Base-by-base conservation (phyloP, 2,113 vertebrate genomes). In the Epinephelus cyanopodus region DNA sequence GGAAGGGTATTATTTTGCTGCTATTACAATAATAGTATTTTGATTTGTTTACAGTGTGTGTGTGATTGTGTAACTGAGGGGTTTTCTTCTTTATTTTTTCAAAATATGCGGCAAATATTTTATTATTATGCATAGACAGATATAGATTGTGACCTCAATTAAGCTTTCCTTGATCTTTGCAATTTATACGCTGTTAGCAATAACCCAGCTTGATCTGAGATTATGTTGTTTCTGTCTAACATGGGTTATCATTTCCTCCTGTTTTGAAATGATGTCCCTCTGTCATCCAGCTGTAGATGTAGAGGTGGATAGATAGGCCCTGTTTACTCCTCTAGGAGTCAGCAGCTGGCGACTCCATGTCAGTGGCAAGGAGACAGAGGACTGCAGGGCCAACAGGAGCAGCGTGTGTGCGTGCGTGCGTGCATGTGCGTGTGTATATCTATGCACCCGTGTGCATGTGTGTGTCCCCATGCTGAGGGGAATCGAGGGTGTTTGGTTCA, bases 401-500 rank as follows among this genome's bases (percentile, higher is more conserved):
- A 61, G 60, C 42, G 42, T 37, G 54, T 74, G 53, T 73, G 56
- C 63, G 23, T 58, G 70, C 79, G 53, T 73, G 56, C 60, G 23
- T 58, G 70, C 79, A n/a, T 48, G 33, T 47, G 69, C 48, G 11
- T 74, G 27, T 64, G 13, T 77, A 37, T 50, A 47, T 58, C 3
- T 23, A 54, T 27, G 71, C 48, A 39, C 71, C 23, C 21, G 14
- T 84, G 78, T 75, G 61, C 63, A 21, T 84, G 72, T 86, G 78
- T 76, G 83, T 81, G 37, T 90, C 86, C 81, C 75, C 76, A 64
- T 77, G 84, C 95, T 87, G 87, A 85, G 77, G 88, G 85, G 77
- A 92, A 81, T 85, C 14, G 23, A 74, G 82, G 88, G 78, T 86
- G 75, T 89, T 92, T 93, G 88, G 64, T 82, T 96, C 92, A 95